Base-by-base conservation (phyloP, 2,888 invertebrate genomes). In the Drosophila nr. perissopoda region DNA sequence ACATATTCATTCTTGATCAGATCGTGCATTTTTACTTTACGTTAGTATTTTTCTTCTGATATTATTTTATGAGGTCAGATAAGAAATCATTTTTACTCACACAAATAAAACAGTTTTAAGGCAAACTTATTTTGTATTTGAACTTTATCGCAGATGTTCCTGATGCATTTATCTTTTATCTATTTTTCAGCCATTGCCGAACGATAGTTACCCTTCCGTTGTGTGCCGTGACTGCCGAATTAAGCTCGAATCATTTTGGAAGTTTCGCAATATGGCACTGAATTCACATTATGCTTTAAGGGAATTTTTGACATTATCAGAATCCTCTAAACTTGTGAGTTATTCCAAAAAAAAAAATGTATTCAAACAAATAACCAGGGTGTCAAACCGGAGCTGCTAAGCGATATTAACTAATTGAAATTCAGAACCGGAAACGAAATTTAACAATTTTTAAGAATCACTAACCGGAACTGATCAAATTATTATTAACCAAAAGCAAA, bases 161-260 rank as follows among this genome's bases (percentile, higher is more conserved):
- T 46, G 31, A 18, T 48, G 2, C 13, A 38, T 11, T n/a, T 56
- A n/a, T 70, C 4, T 38, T n/a, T 46, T 4, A 46, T 46, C 2
- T 46, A 46, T 25, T 16, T 75, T 86, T 27, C 53, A 88, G 88
- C 71, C 83, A 33, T 95, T 96, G 88, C 95, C 96, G 92, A 95
- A 94, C 89, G 97, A 97, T 93, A 94, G 95, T 89, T 94, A 97
- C 92, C 97, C 97, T 83, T 95, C 96, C 87, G 95, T 96, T 87
- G 95, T 97, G 82, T 97, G 97, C 94, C 95, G 95, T 75, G 95
- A 95, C 83, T 97, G 97, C 94, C 95, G 95, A 84, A 95, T 95
- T 90, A 96, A 96, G 92, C 94, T 97, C 89, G 96, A 96, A 92
- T 95, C 95, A 74, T 95, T 96, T 88, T 95, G 96, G 93, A 96